These are phyloP conservation scores for Odontamblyopus rebecca DNA, from an alignment of 2,797 vertebrate species.

Conservation along the genomic window DNA sequence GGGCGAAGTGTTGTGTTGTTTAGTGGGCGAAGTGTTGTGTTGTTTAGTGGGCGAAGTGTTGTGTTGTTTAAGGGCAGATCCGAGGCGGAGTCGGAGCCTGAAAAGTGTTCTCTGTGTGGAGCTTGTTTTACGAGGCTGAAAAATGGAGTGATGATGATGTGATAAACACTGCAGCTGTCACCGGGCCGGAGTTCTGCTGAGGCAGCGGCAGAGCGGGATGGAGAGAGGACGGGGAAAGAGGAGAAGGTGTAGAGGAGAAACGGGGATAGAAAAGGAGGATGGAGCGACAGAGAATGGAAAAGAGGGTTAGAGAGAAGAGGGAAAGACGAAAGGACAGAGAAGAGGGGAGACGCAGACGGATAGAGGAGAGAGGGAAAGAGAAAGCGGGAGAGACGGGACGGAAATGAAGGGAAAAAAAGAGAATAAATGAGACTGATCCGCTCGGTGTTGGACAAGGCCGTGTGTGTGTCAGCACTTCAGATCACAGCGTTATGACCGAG, in stretches of 20 bases:
- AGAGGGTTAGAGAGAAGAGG: background rate
- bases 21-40: no score
- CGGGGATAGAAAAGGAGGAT: background rate
- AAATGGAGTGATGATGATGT: constrained; percentile 41
- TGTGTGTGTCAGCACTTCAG: no score
- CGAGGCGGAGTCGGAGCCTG: background rate
- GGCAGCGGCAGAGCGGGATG: constrained; percentile 44
- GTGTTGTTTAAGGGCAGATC: no score
- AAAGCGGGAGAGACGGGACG: background rate
- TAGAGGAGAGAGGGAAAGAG: background rate
- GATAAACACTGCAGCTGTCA: constrained; percentile 62
- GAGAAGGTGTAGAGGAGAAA: background rate
- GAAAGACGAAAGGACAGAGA: background rate
- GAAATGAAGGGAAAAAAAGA: background rate
- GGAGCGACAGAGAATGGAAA: background rate
- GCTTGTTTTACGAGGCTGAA: constrained; percentile 70
- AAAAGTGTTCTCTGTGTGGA: background rate
- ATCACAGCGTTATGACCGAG: no score
- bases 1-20: no score
- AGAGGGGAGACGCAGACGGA: no score
- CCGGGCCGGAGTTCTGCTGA: constrained; percentile 56
- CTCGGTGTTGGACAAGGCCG: no score
- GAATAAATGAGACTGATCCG: background rate
- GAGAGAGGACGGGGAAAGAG: constrained; percentile 13
- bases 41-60: no score